These are phyloP conservation scores for Erpornis zantholeuca DNA, from an alignment of 2,113 vertebrate species.

Conservation along the genomic window DNA sequence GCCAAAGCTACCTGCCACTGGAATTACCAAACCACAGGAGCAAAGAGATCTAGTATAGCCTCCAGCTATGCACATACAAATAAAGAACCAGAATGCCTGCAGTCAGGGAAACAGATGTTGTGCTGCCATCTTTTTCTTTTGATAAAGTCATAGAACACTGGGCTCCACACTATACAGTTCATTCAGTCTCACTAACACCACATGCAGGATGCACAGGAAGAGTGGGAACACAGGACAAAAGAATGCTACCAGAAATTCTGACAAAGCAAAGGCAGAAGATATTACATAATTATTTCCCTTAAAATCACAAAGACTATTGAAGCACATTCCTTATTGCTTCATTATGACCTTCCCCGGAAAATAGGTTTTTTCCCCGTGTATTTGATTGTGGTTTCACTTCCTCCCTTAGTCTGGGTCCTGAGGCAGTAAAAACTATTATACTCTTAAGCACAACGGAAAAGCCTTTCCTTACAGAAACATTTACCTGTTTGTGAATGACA, in stretches of 20 bases:
- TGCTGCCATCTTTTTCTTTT: not conserved
- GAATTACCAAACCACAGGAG: not conserved
- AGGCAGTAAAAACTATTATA: not conserved
- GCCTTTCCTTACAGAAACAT: not conserved
- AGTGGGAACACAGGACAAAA: not conserved
- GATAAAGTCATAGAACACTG: not conserved
- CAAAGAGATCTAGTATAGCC: not conserved
- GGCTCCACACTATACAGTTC: not conserved
- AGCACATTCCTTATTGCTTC: not conserved
- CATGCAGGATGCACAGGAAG: not conserved
- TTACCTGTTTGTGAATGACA: not conserved
- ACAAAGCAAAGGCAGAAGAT: not conserved
- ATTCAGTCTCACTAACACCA: not conserved
- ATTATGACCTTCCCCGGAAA: not conserved
- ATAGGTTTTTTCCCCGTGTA: not conserved
- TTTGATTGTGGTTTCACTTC: not conserved
- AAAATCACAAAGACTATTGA: not conserved
- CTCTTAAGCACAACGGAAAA: not conserved
- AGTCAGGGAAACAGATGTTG: not conserved
- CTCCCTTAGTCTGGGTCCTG: not conserved
- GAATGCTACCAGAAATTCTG: not conserved
- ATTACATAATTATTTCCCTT: not conserved
- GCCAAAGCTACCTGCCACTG: not conserved
- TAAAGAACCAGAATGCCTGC: not conserved
- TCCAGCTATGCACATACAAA: not conserved